These are phyloP conservation scores for Syrmaticus mikado DNA, from an alignment of 2,113 vertebrate genomes.

Conservation along the genomic window DNA sequence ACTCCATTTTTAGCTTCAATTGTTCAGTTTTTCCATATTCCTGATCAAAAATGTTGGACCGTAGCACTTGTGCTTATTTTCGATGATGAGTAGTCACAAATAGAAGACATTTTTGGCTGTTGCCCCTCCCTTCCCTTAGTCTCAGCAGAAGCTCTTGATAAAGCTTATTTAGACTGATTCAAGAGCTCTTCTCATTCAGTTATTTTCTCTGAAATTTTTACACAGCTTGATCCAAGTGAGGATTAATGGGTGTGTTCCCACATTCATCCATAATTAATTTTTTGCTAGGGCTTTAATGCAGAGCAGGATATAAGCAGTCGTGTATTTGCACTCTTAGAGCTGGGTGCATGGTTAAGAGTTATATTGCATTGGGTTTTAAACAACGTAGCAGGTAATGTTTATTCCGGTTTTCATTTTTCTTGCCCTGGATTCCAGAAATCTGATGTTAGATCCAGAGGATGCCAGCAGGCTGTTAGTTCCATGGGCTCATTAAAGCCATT, in stretches of 20 bases:
- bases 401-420: background rate
- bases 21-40: background rate
- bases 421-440: background rate
- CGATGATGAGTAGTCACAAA: background rate
- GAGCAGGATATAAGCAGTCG: background rate
- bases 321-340: background rate
- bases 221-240: background rate
- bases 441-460: background rate
- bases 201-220: constrained; percentile 10
- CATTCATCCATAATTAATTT: constrained; percentile 34
- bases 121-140: background rate
- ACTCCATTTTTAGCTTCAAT: background rate
- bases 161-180: background rate
- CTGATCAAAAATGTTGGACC: background rate
- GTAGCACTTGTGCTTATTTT: background rate
- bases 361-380: background rate
- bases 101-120: background rate
- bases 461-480: background rate
- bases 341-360: background rate
- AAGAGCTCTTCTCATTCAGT: background rate
- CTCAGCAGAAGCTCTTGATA: background rate
- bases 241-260: constrained; percentile 15
- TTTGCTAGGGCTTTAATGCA: background rate
- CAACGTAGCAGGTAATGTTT: background rate
- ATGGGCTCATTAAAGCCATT: background rate